Evolutionary conservation across 2,797 vertebrate genomes (phyloP).

Genomic region (Pangasius krempfi): DNA sequence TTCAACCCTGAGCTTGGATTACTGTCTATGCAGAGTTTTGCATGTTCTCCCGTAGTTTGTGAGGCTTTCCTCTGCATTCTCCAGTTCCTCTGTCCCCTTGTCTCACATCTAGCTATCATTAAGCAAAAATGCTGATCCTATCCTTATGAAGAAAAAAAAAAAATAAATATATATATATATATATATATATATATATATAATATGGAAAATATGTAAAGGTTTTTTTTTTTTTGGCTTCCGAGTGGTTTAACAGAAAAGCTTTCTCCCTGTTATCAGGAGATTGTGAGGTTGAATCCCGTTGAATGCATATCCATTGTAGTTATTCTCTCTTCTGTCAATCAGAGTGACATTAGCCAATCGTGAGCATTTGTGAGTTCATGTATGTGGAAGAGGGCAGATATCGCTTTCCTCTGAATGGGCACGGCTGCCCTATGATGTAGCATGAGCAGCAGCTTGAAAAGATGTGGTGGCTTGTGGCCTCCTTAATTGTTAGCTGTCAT

Average conservation of each 20-base stretch:
- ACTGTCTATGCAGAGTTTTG: not conserved
- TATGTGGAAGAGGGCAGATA: not conserved
- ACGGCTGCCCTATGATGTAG: not conserved
- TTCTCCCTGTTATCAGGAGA: not conserved
- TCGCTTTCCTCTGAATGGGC: not conserved
- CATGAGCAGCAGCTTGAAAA: not conserved
- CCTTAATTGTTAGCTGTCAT: not conserved
- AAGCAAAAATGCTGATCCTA: not conserved
- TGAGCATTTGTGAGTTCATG: not conserved
- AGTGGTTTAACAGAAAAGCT: not conserved
- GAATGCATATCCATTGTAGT: not conserved
- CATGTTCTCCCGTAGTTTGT: not conserved
- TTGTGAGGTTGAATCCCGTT: not conserved
- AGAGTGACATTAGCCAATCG: not conserved
- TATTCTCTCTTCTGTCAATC: not conserved
- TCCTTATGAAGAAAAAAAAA: not conserved
- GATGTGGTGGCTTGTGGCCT: not conserved
- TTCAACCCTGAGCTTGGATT: not conserved
- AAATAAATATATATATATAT: not conserved
- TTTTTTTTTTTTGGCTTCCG: not conserved
- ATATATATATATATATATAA: no score
- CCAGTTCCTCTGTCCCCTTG: not conserved
- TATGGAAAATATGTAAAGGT: not conserved
- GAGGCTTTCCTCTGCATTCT: not conserved
- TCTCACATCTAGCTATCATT: not conserved